Evolutionary conservation across 2,888 invertebrate genomes (phyloP), one percentile per base, ranked within the genome.

Genomic region (Atherix ibis): DNA sequence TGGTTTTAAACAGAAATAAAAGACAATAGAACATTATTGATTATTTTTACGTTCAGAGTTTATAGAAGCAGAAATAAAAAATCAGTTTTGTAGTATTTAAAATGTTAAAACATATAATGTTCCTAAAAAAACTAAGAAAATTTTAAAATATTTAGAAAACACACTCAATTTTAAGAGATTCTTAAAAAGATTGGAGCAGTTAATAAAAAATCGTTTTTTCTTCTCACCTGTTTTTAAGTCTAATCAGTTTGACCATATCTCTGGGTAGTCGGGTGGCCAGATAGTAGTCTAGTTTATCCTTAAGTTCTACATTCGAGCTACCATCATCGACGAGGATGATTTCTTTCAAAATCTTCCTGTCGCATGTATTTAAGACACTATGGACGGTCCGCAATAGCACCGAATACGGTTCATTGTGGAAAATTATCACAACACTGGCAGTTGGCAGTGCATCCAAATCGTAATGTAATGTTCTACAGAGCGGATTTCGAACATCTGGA

Each of bases 251-350:
- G 4, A 89, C 76, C 40, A 69, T 62, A 40, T 71, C 71, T 3
- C 64, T 64, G 10, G 78, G 73, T 33, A 87, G 63, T 19, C 81
- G 64, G 2, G 79, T 78, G 27, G 67, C 60, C 31, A 92, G 66
- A 56, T 92, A 94, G 51, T 83, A 73, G 45, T 80, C 76, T 34
- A 92, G 64, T 47, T 79, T 76, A 37, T 70, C 78, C 50, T 75
- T 75, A 43, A 82, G 64, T 48, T 71, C 82, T 45, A 54, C 70
- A 62, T 83, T 71, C 25, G 84, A 81, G 44, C 91, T 91, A 56
- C 76, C 77, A 62, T 97, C 95, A 54, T 97, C 94, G n/a, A 95
- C 80, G 8, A 97, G 64, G 49, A 97, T 81, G 37, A 97, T 81
- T 65, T 97, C 94, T 53, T 87, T 78, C 10, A 97, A 41, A 22